A percentile compares a stretch with the other conserved stretches of the same genome.
Conservation (phyloP, 2,797 vertebrate species). For the Onychomys leucogaster region DNA sequence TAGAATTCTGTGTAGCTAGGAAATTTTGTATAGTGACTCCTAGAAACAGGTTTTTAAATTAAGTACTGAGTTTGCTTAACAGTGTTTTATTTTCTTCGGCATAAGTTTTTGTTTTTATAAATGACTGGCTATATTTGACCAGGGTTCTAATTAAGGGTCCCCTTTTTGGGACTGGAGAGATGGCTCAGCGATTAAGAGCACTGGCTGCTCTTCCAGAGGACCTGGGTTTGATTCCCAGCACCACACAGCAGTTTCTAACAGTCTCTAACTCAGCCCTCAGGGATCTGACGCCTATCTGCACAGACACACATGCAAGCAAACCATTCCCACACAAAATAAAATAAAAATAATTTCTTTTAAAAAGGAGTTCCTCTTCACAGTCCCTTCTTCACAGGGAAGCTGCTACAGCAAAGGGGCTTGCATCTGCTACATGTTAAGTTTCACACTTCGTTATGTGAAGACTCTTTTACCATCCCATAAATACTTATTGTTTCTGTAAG, state of each 20-base stretch:
- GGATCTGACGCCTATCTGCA: not conserved
- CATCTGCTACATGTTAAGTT: not conserved
- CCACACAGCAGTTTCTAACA: not conserved
- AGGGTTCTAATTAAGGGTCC: slow-evolving; percentile 41
- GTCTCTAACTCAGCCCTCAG: not conserved
- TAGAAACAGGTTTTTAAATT: slow-evolving; percentile 30
- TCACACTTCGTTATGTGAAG: not conserved
- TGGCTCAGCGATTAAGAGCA: too few relatives aligned
- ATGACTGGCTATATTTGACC: not conserved
- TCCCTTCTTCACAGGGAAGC: slow-evolving; percentile 33
- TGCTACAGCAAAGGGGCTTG: not conserved
- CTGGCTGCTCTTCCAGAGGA: not conserved
- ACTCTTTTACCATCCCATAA: slow-evolving; percentile 11
- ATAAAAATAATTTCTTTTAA: not conserved
- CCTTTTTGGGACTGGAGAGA: too few relatives aligned
- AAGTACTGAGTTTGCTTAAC: slow-evolving; percentile 24
- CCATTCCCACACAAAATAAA: not conserved
- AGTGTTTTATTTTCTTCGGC: slow-evolving; percentile 40
- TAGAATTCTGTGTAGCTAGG: slow-evolving; percentile 14
- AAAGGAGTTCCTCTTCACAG: slow-evolving; percentile 15
- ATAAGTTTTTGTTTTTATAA: not conserved
- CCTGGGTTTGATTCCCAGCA: not conserved
- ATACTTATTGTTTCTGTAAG: slow-evolving; percentile 23
- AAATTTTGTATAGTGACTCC: not conserved
- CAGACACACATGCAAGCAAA: not conserved